Percentiles rank a stretch among this genome's conserved stretches.
Conservation (phyloP, 2,888 invertebrate species). For the Synergus japonicus region DNA sequence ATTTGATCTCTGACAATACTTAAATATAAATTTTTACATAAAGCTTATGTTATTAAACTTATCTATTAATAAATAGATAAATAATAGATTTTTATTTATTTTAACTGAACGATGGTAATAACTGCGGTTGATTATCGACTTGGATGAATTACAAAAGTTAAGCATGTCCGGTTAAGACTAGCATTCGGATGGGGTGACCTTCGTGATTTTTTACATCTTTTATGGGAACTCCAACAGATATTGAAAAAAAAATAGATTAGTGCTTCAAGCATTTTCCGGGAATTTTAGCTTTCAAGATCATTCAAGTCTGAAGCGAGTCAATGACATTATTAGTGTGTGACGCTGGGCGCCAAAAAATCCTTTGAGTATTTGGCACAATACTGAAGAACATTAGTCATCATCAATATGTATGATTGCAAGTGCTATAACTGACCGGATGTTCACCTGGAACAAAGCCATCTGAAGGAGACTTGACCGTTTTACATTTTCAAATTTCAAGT, state of each 20-base stretch:
- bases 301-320: slow-evolving; percentile 20
- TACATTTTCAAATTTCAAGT: not conserved
- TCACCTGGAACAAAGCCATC: slow-evolving; percentile 31
- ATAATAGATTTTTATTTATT: no score
- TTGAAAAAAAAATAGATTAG: not conserved
- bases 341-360: not conserved
- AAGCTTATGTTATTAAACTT: no score
- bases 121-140: no score
- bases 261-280: not conserved
- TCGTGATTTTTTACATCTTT: not conserved
- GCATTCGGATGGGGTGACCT: no score
- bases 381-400: slow-evolving; percentile 28
- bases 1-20: not conserved
- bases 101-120: no score
- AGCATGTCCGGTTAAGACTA: no score
- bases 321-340: slow-evolving; percentile 28
- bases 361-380: slow-evolving; percentile 24
- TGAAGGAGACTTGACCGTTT: slow-evolving; percentile 6
- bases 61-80: no score
- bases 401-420: not conserved
- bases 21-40: not conserved
- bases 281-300: not conserved
- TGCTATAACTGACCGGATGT: slow-evolving; percentile 32
- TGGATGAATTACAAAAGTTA: no score
- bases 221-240: not conserved